phyloP scores from a whole-genome alignment of 1,140 invertebrate species.

The Lethocerus indicus region DNA sequence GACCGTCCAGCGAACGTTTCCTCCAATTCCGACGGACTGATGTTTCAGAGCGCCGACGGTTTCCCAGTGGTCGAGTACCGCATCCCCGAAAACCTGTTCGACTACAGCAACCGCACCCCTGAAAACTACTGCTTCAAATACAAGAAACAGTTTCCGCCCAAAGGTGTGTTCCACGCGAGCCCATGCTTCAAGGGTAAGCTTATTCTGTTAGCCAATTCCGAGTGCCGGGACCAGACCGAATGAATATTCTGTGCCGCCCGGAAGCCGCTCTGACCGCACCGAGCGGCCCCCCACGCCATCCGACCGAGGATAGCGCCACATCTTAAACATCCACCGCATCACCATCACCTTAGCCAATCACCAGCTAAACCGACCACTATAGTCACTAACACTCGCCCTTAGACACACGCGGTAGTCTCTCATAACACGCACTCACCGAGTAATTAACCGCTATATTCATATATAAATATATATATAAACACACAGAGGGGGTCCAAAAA shows the following conservation, averaged over 20 bases:
- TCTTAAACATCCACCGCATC: neutral
- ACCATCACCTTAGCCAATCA: too few relatives aligned
- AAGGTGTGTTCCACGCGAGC: conserved; percentile 3
- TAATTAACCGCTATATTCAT: too few relatives aligned
- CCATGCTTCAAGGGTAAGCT: conserved; percentile 9
- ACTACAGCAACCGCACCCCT: neutral
- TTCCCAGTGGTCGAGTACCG: conserved; percentile 9
- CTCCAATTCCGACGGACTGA: neutral
- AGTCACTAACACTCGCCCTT: too few relatives aligned
- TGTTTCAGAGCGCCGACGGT: conserved; percentile 11
- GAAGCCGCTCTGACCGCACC: neutral
- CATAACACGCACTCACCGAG: too few relatives aligned
- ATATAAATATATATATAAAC: too few relatives aligned
- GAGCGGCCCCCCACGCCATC: too few relatives aligned
- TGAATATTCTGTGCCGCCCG: neutral
- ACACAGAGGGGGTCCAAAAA: too few relatives aligned
- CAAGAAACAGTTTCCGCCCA: conserved; percentile 3
- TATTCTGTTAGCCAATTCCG: neutral
- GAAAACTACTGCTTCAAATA: conserved; percentile 6
- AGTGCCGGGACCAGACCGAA: neutral
- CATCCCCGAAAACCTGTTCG: conserved; percentile 4
- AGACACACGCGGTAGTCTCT: too few relatives aligned
- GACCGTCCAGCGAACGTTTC: neutral
- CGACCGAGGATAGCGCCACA: neutral
- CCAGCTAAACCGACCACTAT: too few relatives aligned